These are phyloP conservation scores for Eufriesea mexicana DNA, from an alignment of 1,140 invertebrate species.

Conservation along the genomic window DNA sequence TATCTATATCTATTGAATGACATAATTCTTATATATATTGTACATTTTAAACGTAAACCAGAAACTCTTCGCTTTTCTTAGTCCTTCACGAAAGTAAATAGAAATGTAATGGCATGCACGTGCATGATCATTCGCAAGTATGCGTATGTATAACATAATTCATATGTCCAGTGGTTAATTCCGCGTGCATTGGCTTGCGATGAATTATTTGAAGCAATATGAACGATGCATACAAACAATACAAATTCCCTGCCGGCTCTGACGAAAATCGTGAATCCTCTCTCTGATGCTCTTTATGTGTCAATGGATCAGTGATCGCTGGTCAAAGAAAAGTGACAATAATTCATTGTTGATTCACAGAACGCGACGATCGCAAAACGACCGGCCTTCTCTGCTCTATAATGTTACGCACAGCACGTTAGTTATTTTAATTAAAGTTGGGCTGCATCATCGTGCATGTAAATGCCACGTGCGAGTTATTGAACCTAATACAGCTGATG, in stretches of 20 bases:
- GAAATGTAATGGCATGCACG: not conserved
- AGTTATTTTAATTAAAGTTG: constrained; percentile 51
- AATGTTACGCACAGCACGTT: not conserved
- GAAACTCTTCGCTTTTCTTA: not conserved
- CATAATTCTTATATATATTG: no score
- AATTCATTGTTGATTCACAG: constrained; percentile 31
- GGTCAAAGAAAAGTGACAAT: constrained; percentile 34
- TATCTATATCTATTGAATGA: no score
- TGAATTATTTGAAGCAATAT: not conserved
- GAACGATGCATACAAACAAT: not conserved
- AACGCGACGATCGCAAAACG: not conserved
- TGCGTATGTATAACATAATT: not conserved
- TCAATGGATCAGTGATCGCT: constrained; percentile 8
- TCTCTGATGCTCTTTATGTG: not conserved
- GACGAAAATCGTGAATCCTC: not conserved
- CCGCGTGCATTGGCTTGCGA: not conserved
- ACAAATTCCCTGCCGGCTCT: not conserved
- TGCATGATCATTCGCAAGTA: not conserved
- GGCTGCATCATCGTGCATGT: constrained; percentile 5
- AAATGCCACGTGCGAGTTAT: constrained; percentile 33
- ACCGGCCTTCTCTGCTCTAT: constrained; percentile 2
- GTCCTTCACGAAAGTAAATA: no score
- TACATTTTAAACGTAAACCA: no score
- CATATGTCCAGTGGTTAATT: not conserved
- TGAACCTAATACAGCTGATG: constrained; percentile 35